A percentile compares a stretch with the other conserved stretches of the same genome.
Conservation (phyloP, 2,113 vertebrate species). For the Melanostigma gelatinosum region DNA sequence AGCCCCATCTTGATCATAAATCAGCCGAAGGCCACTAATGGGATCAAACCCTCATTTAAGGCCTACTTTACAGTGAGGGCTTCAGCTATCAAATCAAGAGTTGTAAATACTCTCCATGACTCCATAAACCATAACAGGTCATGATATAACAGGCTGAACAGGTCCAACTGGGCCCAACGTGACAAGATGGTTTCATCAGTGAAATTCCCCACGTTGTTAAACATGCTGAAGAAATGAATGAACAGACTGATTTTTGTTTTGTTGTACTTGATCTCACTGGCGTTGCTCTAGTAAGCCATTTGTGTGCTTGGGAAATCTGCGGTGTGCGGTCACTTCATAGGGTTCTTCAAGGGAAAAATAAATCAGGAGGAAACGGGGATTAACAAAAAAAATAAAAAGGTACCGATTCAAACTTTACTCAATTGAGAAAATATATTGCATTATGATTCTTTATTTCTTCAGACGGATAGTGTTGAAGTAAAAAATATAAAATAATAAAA, state of each 20-base stretch:
- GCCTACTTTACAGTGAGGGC: slow-evolving; percentile 55
- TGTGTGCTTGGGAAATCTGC: slow-evolving; percentile 51
- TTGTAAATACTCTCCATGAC: slow-evolving; percentile 67
- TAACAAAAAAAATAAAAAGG: slow-evolving; percentile 55
- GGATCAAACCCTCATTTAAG: slow-evolving; percentile 71
- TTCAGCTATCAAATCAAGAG: slow-evolving; percentile 64
- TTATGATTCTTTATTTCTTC: slow-evolving; percentile 82
- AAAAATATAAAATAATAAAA: slow-evolving; percentile 25
- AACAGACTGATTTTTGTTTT: neutral
- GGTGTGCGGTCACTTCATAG: slow-evolving; percentile 56
- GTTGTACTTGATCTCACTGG: slow-evolving; percentile 71
- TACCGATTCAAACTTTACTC: slow-evolving; percentile 13
- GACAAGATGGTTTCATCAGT: neutral
- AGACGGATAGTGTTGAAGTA: slow-evolving; percentile 70
- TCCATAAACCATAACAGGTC: slow-evolving; percentile 52
- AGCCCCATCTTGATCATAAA: slow-evolving; percentile 51
- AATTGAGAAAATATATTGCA: slow-evolving; percentile 53
- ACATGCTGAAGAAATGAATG: neutral
- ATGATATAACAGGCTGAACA: slow-evolving; percentile 10
- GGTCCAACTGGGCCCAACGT: slow-evolving; percentile 2
- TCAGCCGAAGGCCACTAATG: slow-evolving; percentile 64
- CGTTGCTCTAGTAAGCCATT: slow-evolving; percentile 30
- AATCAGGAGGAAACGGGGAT: slow-evolving; percentile 18
- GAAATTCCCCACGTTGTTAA: neutral
- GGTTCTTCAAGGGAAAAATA: slow-evolving; percentile 52